Evolutionary conservation across 2,113 vertebrate genomes (phyloP), one percentile per base, ranked within the genome.

Genomic region (Chaetodon trifascialis): DNA sequence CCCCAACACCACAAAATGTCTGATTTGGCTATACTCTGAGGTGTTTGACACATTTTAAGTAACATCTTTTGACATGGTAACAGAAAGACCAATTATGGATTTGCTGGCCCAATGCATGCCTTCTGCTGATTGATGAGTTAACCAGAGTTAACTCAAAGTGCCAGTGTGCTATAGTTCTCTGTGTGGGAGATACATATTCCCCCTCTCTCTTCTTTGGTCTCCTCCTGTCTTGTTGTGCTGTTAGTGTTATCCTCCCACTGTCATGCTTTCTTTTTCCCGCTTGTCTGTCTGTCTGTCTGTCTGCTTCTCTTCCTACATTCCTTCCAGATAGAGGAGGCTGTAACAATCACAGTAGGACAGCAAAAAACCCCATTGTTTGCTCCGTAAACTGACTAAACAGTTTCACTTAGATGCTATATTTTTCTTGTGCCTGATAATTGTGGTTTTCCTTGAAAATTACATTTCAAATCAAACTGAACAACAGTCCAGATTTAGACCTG

Each of bases 321-420:
- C 46, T 55, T 81, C 7, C 55, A 77, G 11, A 80, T 25, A 67
- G 21, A 51, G 8, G n/a, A 58, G 25, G 25, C 65, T 83, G 59
- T 76, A 66, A 76, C 83, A 62, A 83, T 83, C 52, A 49, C 76
- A 79, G 65, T 34, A 46, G 74, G 74, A 73, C 38, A 47, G 46
- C n/a, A 65, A 76, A 47, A 66, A 69, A 36, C 11, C 10, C 56
- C 15, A 23, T 47, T 51, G 40, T 49, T 56, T 44, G 30, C 44
- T 81, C 34, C 54, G 30, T 21, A 25, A 30, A 51, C 21, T 66
- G 19, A 73, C 2, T 72, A 49, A 58, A 64, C 40, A 7, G 40
- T 83, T 58, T 68, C 15, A 25, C 19, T 56, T 21, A 34, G 38
- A 72, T 49, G 42, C 5, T 51, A 5, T 40, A 16, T 62, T 51